Conservation (phyloP, 2,888 invertebrate species). For the Crepidodera aurea region DNA sequence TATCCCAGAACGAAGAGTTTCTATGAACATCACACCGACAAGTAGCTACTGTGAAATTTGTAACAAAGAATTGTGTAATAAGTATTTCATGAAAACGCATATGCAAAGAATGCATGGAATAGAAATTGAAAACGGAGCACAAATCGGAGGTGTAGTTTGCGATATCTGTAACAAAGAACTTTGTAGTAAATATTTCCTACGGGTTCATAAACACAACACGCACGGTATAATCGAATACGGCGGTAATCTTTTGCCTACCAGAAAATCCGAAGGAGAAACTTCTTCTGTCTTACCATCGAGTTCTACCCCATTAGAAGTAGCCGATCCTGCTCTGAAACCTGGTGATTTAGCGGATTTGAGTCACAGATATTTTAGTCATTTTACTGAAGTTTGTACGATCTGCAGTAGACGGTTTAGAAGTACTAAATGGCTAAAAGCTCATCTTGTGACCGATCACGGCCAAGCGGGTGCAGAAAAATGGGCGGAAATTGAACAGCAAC, state of each 20-base stretch:
- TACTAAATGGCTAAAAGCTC: conserved; percentile 87
- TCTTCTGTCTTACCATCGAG: conserved; percentile 48
- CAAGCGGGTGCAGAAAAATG: conserved; percentile 70
- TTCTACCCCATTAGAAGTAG: conserved; percentile 50
- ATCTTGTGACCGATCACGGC: conserved; percentile 87
- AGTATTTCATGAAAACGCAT: conserved; percentile 99
- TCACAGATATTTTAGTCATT: conserved; percentile 72
- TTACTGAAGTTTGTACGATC: conserved; percentile 81
- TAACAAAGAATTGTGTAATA: conserved; percentile 98
- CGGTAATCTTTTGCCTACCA: conserved; percentile 60
- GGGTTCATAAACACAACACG: conserved; percentile 97
- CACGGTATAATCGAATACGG: conserved; percentile 94
- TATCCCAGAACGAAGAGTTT: conserved; percentile 65
- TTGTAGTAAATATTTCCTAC: conserved; percentile 96
- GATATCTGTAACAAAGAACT: conserved; percentile 98
- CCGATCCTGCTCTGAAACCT: conserved; percentile 64
- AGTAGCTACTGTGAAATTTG: conserved; percentile 97
- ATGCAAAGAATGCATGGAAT: conserved; percentile 99
- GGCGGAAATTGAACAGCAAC: conserved; percentile 66
- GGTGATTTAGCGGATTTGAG: conserved; percentile 67
- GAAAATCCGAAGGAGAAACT: conserved; percentile 57
- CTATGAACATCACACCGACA: conserved; percentile 72
- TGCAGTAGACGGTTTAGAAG: conserved; percentile 89
- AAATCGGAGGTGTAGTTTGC: conserved; percentile 92
- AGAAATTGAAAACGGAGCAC: conserved; percentile 90